Conservation (phyloP, 2,797 vertebrate genomes). For the Lophius americanus region DNA sequence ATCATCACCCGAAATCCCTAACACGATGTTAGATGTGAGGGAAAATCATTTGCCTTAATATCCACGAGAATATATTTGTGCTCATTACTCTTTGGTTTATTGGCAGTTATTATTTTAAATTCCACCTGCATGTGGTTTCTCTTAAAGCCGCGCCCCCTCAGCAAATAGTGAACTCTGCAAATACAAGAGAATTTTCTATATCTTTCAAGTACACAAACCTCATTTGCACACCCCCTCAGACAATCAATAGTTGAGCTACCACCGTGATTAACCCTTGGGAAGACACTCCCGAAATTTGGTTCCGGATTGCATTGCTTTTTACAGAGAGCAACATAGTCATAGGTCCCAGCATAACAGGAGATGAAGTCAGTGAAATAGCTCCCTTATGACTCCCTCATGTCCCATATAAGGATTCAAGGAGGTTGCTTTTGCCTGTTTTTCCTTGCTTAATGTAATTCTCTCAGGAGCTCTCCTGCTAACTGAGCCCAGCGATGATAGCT, state of each 20-base stretch:
- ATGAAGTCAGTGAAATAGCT: slow-evolving; percentile 47
- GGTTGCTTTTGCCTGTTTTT: slow-evolving; percentile 41
- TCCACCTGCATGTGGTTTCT: not conserved
- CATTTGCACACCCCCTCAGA: slow-evolving; percentile 3
- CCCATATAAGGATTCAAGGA: slow-evolving; percentile 47
- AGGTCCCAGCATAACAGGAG: slow-evolving; percentile 17
- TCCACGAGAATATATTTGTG: slow-evolving; percentile 36
- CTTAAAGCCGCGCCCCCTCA: slow-evolving; percentile 1
- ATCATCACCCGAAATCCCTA: slow-evolving; percentile 18
- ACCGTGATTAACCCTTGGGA: slow-evolving; percentile 43
- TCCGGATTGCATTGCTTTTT: slow-evolving; percentile 28
- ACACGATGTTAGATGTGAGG: slow-evolving; percentile 16
- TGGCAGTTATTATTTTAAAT: not conserved
- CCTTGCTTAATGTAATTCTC: slow-evolving; percentile 47
- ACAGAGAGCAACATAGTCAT: slow-evolving; percentile 31
- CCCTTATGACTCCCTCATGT: slow-evolving; percentile 42
- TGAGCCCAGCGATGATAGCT: slow-evolving; percentile 42
- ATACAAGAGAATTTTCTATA: slow-evolving; percentile 34
- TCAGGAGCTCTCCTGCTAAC: slow-evolving; percentile 35
- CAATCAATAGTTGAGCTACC: slow-evolving; percentile 41
- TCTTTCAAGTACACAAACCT: slow-evolving; percentile 36
- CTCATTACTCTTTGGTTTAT: slow-evolving; percentile 37
- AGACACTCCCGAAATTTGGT: slow-evolving; percentile 30
- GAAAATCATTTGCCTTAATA: slow-evolving; percentile 2
- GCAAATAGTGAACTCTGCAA: slow-evolving; percentile 30